Evolutionary conservation across 2,113 vertebrate species (phyloP).

Genomic region (Zosterops japonicus): DNA sequence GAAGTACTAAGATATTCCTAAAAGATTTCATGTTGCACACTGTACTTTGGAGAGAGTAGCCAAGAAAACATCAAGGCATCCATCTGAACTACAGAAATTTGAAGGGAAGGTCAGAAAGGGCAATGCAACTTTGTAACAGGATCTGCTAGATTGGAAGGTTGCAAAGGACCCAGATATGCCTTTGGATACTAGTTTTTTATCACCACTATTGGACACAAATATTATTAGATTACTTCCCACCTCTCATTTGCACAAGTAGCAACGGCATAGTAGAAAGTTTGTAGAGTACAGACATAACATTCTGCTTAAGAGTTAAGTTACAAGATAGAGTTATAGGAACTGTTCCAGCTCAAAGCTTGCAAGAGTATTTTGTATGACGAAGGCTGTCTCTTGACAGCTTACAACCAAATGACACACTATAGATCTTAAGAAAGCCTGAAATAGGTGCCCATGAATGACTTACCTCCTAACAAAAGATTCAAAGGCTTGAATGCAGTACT

Average conservation of each 20-base stretch:
- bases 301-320: neutral
- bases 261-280: neutral
- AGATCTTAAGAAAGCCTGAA: neutral
- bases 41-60: neutral
- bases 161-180: neutral
- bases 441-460: neutral
- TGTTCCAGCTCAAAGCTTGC: neutral
- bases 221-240: neutral
- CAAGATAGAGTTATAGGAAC: neutral
- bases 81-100: neutral
- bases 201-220: neutral
- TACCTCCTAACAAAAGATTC: conserved; percentile 98
- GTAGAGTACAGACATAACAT: neutral
- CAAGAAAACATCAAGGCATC: neutral
- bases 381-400: neutral
- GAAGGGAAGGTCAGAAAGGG: neutral
- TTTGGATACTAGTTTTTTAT: neutral
- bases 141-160: neutral
- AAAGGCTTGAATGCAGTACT: conserved; percentile 99
- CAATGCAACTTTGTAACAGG: neutral
- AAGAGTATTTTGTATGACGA: neutral
- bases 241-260: neutral
- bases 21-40: neutral
- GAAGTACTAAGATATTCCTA: neutral
- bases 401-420: neutral